phyloP scores from a whole-genome alignment of 2,888 invertebrate species.

The Aphidius colemani region DNA sequence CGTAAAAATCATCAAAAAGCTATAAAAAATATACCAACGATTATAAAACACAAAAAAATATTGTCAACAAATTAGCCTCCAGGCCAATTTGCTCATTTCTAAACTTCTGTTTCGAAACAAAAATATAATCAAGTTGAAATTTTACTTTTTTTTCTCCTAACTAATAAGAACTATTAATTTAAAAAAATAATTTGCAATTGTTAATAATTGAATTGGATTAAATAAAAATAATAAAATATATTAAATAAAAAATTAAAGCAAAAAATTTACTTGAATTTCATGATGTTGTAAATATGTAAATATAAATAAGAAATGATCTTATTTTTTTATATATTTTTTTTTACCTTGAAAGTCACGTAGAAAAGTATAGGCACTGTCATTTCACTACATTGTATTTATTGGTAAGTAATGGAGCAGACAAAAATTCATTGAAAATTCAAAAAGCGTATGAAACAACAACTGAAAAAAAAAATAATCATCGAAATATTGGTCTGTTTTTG shows the following conservation, averaged over 20 bases:
- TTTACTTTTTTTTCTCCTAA: too few species aligned
- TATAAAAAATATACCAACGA: too few species aligned
- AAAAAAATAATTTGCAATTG: too few species aligned
- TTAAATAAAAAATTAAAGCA: background rate
- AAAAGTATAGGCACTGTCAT: background rate
- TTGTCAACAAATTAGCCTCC: too few species aligned
- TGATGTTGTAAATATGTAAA: background rate
- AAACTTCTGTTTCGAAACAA: too few species aligned
- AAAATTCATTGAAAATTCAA: conserved; percentile 44
- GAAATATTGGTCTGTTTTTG: conserved; percentile 11
- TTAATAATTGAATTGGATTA: too few species aligned
- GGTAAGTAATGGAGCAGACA: conserved; percentile 38
- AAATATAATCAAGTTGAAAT: too few species aligned
- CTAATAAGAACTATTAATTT: too few species aligned
- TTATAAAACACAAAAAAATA: too few species aligned
- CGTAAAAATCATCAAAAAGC: too few species aligned
- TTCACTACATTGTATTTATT: conserved; percentile 34
- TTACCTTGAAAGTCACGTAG: background rate
- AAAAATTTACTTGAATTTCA: background rate
- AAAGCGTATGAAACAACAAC: conserved; percentile 33
- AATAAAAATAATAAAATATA: background rate
- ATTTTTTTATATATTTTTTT: background rate
- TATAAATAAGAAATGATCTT: background rate
- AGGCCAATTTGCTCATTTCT: too few species aligned
- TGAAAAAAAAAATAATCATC: background rate